Evolutionary conservation across 1,140 invertebrate species (phyloP).

Genomic region (Oscheius sp.): DNA sequence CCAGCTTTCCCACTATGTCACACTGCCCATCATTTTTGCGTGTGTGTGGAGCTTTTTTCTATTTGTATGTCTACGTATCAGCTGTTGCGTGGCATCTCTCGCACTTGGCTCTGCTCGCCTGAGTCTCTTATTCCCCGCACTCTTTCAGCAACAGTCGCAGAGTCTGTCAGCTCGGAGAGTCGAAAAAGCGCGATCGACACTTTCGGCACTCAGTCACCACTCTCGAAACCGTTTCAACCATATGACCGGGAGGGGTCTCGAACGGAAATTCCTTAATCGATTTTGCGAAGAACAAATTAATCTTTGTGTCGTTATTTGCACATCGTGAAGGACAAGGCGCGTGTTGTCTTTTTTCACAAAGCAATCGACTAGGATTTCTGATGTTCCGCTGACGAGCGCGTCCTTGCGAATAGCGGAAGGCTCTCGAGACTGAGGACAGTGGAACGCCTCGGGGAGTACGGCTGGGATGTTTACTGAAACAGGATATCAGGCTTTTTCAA

Average conservation of each 20-base stretch:
- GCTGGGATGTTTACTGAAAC: constrained; percentile 11
- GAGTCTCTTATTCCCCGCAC: not conserved
- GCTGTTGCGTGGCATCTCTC: constrained; percentile 12
- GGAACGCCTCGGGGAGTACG: too few species aligned
- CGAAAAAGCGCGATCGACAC: constrained; percentile 12
- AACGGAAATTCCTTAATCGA: not conserved
- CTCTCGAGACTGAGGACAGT: too few species aligned
- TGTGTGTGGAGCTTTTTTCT: constrained; percentile 7
- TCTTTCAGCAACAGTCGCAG: not conserved
- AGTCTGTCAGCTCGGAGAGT: constrained; percentile 6
- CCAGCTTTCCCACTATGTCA: not conserved
- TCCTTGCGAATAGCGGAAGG: not conserved
- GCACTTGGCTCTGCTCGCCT: not conserved
- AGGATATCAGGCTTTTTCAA: too few species aligned
- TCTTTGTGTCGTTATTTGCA: not conserved
- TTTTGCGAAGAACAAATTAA: not conserved
- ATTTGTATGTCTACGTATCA: constrained; percentile 7
- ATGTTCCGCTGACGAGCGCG: not conserved
- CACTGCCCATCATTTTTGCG: not conserved
- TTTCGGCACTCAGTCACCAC: constrained; percentile 12
- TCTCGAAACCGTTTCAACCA: constrained; percentile 6
- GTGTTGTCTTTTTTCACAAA: not conserved
- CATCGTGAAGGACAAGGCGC: not conserved
- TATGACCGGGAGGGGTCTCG: not conserved
- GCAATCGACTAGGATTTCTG: not conserved